Base-by-base conservation (phyloP, 2,113 vertebrate genomes). In the Coreoperca whiteheadi region DNA sequence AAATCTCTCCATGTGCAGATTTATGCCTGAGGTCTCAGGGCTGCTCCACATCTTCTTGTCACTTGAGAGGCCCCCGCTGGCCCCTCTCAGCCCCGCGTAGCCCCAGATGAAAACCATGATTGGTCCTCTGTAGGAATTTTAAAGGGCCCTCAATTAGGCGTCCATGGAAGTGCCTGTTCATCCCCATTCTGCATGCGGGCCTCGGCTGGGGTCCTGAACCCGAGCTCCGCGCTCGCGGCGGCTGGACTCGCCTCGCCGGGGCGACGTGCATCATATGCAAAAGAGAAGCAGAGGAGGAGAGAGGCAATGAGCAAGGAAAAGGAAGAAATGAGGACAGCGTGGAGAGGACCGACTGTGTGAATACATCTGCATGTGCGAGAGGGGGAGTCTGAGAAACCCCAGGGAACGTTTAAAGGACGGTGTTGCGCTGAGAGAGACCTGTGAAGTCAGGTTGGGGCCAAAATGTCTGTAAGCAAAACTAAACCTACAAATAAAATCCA, bases 141-240 rank as follows among this genome's bases (percentile, higher is more conserved):
- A 94, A 91, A 89, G 83, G 90, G 53, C 73, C 90, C 72, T 94
- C 93, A 95, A 95, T 95, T 94, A 95, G 88, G 53, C 65, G 20
- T 77, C 84, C 6, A 3, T 3, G 79, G 82, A 88, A 79, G 74
- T 39, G 83, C 68, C 87, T 73, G 87, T 83, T 87, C 80, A 18
- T 84, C 79, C 73, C 83, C 83, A 87, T 81, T 94, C 89, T 94
- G 93, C 91, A 94, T 95, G 93, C 92, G 54, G 89, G 82, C 78
- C 61, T 79, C 28, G 51, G 80, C 82, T 79, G 85, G 82, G 94
- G 93, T 94, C 95, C 79, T 90, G 94, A 94, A 93, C 94, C 90
- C 63, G 14, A 43, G 88, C 78, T 74, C 84, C 61, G 43, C 77
- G 76, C 77, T 89, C 80, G 82, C 34, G 28, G 82, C 64, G 46